Base-by-base conservation (phyloP, 2,797 vertebrate species). In the Pogonophryne albipinna region DNA sequence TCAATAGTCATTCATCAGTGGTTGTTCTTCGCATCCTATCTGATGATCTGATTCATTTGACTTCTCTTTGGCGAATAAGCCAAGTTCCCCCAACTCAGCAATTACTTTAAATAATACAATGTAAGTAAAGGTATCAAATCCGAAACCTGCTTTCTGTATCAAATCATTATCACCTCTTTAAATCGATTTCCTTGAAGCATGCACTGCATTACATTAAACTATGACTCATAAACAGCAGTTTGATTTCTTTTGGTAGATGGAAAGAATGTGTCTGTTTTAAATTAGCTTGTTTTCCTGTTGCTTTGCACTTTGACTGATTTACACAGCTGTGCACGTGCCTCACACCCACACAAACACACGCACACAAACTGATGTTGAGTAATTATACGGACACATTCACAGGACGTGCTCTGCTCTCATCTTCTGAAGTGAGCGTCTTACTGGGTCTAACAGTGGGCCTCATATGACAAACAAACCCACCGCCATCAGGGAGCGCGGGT, bases 391-490 rank as follows among this genome's bases (percentile, higher is more conserved):
- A 74, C 50, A 78, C 61, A 71, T 73, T 76, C 42, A 50, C 49
- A 75, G 66, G 19, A 62, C 52, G 41, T 11, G 3, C 44, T 70
- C 31, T 47, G 15, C 69, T 65, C 41, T 77, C 41, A 15, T 80
- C 51, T 81, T 46, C 59, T 57, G 64, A 73, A 70, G 31, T 31
- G 52, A 72, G 66, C 17, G 53, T 74, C 49, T 75, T 11, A 57
- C 51, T 70, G 44, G 52, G 51, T 79, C 60, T 68, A 67, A 76
- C 56, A 65, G 12, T 19, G 71, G 75, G 83, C 81, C 79, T 89
- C 86, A 69, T 53, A 52, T 84, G 69, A 70, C 86, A 85, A 89
- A 89, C 69, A 82, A 85, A 77, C 72, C 81, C 71, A 58, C 66
- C 69, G 58, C 50, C 62, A 52, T n/a, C 0, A 0, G 20, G 20